Percentiles rank a stretch among this genome's conserved stretches.
Evolutionary conservation across 1,140 invertebrate species (phyloP).

Genomic region (Leptopilina boulardi): DNA sequence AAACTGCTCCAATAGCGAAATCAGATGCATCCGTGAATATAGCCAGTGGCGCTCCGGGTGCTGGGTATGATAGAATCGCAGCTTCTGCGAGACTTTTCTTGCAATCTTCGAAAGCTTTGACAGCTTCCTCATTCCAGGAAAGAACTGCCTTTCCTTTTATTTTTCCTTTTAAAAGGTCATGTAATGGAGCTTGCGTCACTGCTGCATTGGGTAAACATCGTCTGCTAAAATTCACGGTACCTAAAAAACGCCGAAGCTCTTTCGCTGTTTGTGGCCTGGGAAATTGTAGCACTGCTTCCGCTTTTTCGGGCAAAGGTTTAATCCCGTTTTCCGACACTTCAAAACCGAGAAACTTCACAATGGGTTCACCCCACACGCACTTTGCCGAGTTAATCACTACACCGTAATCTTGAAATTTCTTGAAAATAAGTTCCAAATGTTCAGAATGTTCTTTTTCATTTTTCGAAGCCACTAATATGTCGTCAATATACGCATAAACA

Average conservation of each 20-base stretch:
- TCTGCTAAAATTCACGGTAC: constrained; percentile 56
- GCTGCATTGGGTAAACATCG: constrained; percentile 49
- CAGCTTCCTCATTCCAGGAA: not conserved
- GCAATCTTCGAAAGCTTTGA: constrained; percentile 43
- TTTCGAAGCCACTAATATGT: constrained; percentile 61
- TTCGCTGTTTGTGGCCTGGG: constrained; percentile 40
- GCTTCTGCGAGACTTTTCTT: constrained; percentile 34
- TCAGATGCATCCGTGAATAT: constrained; percentile 52
- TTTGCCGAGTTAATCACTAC: constrained; percentile 23
- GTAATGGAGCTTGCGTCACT: constrained; percentile 40
- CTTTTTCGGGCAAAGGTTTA: not conserved
- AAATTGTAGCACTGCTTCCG: constrained; percentile 38
- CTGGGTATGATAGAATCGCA: constrained; percentile 36
- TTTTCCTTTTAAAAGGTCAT: constrained; percentile 6
- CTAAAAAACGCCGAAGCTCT: constrained; percentile 51
- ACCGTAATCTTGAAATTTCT: not conserved
- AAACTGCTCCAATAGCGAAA: constrained; percentile 44
- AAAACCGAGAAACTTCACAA: constrained; percentile 30
- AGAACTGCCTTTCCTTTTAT: not conserved
- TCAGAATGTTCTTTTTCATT: constrained; percentile 47
- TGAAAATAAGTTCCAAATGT: constrained; percentile 29
- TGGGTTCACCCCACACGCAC: not conserved
- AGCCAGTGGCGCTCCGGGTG: not conserved
- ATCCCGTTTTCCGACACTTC: not conserved
- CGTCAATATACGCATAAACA: constrained; percentile 58